Evolutionary conservation across 2,797 vertebrate species (phyloP), one percentile per base, ranked within the genome.

Genomic region (Astyanax mexicanus): DNA sequence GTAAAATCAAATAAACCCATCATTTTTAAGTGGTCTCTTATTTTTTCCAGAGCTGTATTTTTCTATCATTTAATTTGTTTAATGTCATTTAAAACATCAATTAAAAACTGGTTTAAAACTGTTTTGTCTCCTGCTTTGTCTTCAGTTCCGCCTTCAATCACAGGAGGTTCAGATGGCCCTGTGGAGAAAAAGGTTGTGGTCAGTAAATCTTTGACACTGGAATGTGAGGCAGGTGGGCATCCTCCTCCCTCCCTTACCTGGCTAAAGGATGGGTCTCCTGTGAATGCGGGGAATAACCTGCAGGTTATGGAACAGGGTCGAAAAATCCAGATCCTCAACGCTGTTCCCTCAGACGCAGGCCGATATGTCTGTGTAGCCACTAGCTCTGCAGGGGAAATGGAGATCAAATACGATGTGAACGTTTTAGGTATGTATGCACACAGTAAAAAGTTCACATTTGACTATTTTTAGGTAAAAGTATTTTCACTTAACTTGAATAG

Each of bases 351-450:
- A 0, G 94, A 98, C 79, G 90, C 27, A 0, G 98, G 97, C 29
- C 94, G 90, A 15, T 99, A 98, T 35, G 54, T 92, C 40, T 99
- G 98, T 35, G 92, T 98, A 86, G 97, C 97, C 6, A 97, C 94
- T n/a, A 99, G 96, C 83, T 47, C 97, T 58, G 97, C 97, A n/a
- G 98, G 98, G 81, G 96, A 98, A 83, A 93, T 94, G 69, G 95
- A 96, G 82, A 93, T 98, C 84, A 96, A 93, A 84, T 99, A 98
- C 0, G 92, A 97, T 19, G 92, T 99, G 81, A 93, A 89, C 76
- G 91, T 99, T 81, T 92, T 98, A 91, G 97, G 98, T 99, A 90
- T 1, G 72, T 73, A 21, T 25, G 49, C 29, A 32, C 29, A 32
- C 29, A 32, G n/a, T n/a, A n/a, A n/a, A n/a, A n/a, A n/a, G n/a